These are phyloP conservation scores for Aramus guarauna DNA, from an alignment of 2,113 vertebrate species.

Conservation along the genomic window DNA sequence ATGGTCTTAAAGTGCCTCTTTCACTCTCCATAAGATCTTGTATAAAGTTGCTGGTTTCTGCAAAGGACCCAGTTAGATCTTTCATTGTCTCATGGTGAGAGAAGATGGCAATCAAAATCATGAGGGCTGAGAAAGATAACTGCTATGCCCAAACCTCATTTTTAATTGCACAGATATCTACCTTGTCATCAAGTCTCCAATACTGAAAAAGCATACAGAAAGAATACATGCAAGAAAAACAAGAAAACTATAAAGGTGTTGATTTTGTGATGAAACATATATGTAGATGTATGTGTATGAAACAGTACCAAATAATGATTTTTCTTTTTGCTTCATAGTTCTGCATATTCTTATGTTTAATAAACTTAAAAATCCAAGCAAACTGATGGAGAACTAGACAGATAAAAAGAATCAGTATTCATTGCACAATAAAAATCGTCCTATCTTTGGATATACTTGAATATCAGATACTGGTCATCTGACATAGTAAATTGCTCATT, in stretches of 20 bases:
- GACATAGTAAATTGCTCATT: neutral
- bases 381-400: neutral
- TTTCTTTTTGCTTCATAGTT: neutral
- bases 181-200: neutral
- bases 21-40: neutral
- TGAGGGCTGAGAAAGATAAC: neutral
- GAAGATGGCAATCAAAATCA: neutral
- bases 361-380: neutral
- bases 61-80: neutral
- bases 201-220: neutral
- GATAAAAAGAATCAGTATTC: neutral
- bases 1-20: neutral
- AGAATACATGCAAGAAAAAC: neutral
- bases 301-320: neutral
- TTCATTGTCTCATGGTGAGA: neutral
- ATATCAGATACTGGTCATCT: neutral
- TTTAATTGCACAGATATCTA: neutral
- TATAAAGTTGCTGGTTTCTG: neutral
- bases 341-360: neutral
- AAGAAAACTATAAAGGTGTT: neutral
- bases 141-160: neutral
- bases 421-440: neutral
- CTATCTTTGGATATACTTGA: neutral
- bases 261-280: neutral
- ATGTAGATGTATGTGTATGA: neutral